Evolutionary conservation across 2,113 vertebrate genomes (phyloP).

Genomic region (Micronisus gabar): DNA sequence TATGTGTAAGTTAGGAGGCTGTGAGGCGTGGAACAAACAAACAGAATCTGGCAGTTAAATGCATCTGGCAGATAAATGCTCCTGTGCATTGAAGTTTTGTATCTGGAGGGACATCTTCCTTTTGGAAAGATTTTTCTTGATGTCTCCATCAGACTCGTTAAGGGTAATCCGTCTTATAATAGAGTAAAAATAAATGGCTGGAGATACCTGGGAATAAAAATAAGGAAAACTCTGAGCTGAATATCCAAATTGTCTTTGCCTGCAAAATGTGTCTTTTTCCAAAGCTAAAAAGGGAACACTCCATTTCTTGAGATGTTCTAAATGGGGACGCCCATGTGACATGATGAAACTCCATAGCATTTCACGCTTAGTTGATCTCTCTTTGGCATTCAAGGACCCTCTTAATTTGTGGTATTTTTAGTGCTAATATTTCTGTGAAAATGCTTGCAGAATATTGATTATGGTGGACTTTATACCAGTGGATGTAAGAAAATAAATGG

Average conservation of each 20-base stretch:
- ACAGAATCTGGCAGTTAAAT: not conserved
- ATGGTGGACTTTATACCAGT: not conserved
- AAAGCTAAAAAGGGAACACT: not conserved
- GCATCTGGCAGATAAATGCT: not conserved
- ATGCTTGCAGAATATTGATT: not conserved
- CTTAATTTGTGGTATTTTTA: not conserved
- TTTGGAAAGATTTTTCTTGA: not conserved
- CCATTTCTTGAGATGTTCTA: not conserved
- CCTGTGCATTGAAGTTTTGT: not conserved
- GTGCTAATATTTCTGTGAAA: not conserved
- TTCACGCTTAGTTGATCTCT: not conserved
- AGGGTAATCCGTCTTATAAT: not conserved
- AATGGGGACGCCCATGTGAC: not conserved
- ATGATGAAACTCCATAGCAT: not conserved
- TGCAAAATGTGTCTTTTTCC: not conserved
- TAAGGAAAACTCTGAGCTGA: not conserved
- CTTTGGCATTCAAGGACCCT: not conserved
- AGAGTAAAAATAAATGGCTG: not conserved
- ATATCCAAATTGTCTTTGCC: not conserved
- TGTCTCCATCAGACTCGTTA: rapidly evolving
- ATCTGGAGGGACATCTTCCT: rapidly evolving
- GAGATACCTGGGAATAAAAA: not conserved
- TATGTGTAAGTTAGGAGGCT: not conserved
- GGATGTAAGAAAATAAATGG: not conserved
- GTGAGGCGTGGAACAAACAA: not conserved